Evolutionary conservation across 2,113 vertebrate species (phyloP).

Genomic region (Columba livia): DNA sequence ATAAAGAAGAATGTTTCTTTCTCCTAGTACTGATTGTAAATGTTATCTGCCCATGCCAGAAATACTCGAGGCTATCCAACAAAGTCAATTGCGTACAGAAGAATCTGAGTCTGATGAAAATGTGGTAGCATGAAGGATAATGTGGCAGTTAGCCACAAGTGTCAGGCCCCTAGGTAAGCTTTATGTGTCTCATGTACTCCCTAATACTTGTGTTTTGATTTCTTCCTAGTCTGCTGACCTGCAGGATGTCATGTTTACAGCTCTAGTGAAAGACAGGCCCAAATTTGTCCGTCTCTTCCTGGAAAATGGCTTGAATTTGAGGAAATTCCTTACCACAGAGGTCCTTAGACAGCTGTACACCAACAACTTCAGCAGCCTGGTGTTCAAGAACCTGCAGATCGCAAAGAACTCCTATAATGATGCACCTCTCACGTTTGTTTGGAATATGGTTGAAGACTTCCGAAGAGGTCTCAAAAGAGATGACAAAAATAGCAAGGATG

Average conservation of each 20-base stretch:
- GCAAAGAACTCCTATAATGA: slow-evolving; percentile 84
- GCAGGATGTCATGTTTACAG: slow-evolving; percentile 90
- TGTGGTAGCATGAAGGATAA: background rate
- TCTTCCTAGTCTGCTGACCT: slow-evolving; percentile 86
- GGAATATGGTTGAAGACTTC: slow-evolving; percentile 83
- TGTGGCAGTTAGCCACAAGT: background rate
- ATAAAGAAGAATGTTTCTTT: background rate
- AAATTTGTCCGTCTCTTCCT: slow-evolving; percentile 92
- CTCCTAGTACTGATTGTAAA: background rate
- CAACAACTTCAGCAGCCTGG: slow-evolving; percentile 82
- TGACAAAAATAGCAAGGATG: slow-evolving; percentile 75
- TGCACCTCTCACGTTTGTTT: slow-evolving; percentile 77
- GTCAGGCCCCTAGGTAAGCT: background rate
- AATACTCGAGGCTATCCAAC: background rate
- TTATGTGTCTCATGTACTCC: fast-evolving
- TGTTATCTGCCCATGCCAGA: background rate
- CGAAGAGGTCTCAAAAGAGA: slow-evolving; percentile 75
- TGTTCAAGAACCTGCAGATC: slow-evolving; percentile 83
- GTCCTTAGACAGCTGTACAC: slow-evolving; percentile 86
- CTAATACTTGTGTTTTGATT: background rate
- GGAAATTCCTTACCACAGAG: slow-evolving; percentile 85
- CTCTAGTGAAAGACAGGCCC: slow-evolving; percentile 88
- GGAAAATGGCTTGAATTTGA: slow-evolving; percentile 88
- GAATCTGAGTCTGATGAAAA: background rate
- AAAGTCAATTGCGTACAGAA: background rate